phyloP scores from a whole-genome alignment of 2,113 vertebrate species.

The Malurus melanocephalus region DNA sequence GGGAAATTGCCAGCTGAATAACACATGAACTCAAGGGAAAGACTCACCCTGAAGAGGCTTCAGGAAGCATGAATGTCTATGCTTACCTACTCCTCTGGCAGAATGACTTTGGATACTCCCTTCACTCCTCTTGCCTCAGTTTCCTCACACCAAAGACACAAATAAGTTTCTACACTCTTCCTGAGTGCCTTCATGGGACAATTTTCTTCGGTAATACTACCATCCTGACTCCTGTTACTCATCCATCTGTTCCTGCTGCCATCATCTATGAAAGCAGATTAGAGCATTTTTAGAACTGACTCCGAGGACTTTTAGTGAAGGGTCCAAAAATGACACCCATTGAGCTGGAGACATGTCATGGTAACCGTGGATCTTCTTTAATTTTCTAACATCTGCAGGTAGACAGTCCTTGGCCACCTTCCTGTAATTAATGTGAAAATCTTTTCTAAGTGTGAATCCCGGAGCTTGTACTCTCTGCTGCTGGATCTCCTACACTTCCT shows the following conservation, averaged over 20 bases:
- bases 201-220: background rate
- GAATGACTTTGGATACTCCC: background rate
- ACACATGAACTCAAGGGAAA: background rate
- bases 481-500: background rate
- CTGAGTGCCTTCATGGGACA: background rate
- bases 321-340: background rate
- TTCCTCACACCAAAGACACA: background rate
- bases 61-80: background rate
- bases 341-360: background rate
- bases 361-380: background rate
- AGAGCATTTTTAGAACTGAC: background rate
- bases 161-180: background rate
- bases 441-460: background rate
- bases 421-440: conserved; percentile 16
- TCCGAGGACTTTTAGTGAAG: background rate
- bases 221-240: background rate
- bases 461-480: background rate
- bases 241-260: background rate
- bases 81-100: background rate
- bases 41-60: background rate
- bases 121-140: background rate
- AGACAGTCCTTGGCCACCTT: background rate
- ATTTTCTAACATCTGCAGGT: background rate
- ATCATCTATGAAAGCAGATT: background rate
- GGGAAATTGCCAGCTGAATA: background rate